Conservation (phyloP, 2,888 invertebrate species). For the Synanthedon formicaeformis region DNA sequence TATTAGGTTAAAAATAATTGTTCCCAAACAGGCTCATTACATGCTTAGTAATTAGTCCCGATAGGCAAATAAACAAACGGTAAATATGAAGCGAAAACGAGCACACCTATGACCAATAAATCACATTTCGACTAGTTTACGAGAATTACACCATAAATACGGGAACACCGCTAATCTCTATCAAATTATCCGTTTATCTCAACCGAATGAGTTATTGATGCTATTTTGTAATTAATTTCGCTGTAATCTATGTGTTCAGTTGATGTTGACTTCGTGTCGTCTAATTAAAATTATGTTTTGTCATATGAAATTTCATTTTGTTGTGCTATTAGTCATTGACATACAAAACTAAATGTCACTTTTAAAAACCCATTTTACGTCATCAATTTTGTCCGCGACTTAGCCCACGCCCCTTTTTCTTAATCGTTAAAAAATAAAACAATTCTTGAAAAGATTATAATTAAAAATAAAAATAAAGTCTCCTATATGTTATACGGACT, state of each 20-base stretch:
- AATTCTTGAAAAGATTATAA: too few species aligned
- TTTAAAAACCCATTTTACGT: too few species aligned
- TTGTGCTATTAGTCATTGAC: too few species aligned
- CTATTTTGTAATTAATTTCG: conserved; percentile 9
- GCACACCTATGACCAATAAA: conserved; percentile 14
- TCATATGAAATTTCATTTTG: too few species aligned
- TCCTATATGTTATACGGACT: too few species aligned
- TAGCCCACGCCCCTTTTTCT: too few species aligned
- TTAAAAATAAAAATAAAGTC: too few species aligned
- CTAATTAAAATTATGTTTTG: neutral
- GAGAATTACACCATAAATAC: conserved; percentile 12
- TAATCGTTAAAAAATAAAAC: too few species aligned
- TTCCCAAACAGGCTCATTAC: too few species aligned
- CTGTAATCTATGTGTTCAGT: neutral
- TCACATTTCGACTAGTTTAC: conserved; percentile 15
- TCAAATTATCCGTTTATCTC: conserved; percentile 21
- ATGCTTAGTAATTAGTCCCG: neutral
- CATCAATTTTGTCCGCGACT: too few species aligned
- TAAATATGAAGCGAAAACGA: neutral
- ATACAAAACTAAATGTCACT: too few species aligned
- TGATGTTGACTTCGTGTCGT: neutral
- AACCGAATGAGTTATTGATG: conserved; percentile 10
- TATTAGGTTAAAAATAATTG: too few species aligned
- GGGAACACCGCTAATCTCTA: conserved; percentile 19
- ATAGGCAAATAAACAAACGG: neutral